Percentiles rank a stretch among this genome's conserved stretches.
These are phyloP conservation scores for Mionectes macconnelli DNA, from an alignment of 2,113 vertebrate species.

Conservation along the genomic window DNA sequence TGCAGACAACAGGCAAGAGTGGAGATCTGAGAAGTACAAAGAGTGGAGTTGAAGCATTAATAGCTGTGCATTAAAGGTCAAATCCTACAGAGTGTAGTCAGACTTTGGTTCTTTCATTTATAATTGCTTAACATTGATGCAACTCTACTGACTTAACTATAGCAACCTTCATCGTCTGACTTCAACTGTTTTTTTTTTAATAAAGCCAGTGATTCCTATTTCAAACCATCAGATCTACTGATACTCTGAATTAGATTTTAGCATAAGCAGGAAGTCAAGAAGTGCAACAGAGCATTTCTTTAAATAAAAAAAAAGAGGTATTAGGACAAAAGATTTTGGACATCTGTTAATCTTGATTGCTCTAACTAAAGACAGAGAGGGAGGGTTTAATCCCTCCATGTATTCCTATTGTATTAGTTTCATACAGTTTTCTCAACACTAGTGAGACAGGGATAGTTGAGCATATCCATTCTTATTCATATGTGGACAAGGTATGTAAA, in stretches of 20 bases:
- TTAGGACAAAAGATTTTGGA: background rate
- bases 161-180: background rate
- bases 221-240: background rate
- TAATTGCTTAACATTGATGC: background rate
- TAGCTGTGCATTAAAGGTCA: background rate
- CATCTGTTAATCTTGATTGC: background rate
- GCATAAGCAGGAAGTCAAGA: background rate
- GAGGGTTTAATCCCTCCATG: background rate
- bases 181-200: background rate
- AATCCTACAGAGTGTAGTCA: background rate
- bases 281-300: background rate
- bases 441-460: background rate
- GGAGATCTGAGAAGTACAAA: background rate
- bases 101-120: background rate
- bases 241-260: background rate
- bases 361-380: background rate
- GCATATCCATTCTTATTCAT: background rate
- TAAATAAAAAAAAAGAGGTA: background rate
- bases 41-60: background rate
- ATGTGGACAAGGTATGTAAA: background rate
- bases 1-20: background rate
- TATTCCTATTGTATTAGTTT: background rate
- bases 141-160: background rate
- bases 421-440: background rate
- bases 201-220: background rate